These are phyloP conservation scores for Eristalis intricaria DNA, from an alignment of 2,888 invertebrate genomes.

Conservation along the genomic window DNA sequence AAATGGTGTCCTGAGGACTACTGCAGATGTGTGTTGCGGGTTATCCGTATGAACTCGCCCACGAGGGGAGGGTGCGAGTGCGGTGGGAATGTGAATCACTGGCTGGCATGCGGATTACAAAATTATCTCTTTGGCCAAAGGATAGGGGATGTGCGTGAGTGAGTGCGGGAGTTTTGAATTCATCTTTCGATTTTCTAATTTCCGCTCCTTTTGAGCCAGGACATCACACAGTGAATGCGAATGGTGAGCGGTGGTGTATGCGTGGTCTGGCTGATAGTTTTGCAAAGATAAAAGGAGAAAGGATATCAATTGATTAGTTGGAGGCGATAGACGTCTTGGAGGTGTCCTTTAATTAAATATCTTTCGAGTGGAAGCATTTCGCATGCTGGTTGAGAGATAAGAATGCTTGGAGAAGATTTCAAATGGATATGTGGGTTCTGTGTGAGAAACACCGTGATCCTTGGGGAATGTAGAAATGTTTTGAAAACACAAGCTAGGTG, in stretches of 20 bases:
- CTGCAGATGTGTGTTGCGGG: slow-evolving; percentile 54
- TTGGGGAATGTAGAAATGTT: no score
- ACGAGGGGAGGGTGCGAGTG: not conserved
- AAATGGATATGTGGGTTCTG: not conserved
- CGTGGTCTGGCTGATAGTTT: slow-evolving; percentile 33
- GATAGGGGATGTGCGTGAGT: slow-evolving; percentile 35
- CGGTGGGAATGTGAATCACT: slow-evolving; percentile 7
- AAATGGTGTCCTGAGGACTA: slow-evolving; percentile 75
- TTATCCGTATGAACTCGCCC: slow-evolving; percentile 54
- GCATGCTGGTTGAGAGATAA: slow-evolving; percentile 26
- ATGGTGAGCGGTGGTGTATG: not conserved
- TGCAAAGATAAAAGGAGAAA: slow-evolving; percentile 42
- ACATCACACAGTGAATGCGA: not conserved
- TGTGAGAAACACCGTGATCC: no score
- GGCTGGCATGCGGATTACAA: slow-evolving; percentile 57
- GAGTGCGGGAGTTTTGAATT: slow-evolving; percentile 15
- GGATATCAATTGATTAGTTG: slow-evolving; percentile 47
- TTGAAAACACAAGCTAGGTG: no score
- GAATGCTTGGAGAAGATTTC: not conserved
- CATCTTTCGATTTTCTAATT: slow-evolving; percentile 62
- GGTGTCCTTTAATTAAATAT: slow-evolving; percentile 65
- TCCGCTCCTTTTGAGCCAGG: slow-evolving; percentile 48
- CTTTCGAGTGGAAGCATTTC: slow-evolving; percentile 44
- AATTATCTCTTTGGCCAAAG: slow-evolving; percentile 60
- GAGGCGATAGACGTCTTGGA: slow-evolving; percentile 39